Evolutionary conservation across 2,797 vertebrate genomes (phyloP).

Genomic region (Melanotaenia maccullochi): DNA sequence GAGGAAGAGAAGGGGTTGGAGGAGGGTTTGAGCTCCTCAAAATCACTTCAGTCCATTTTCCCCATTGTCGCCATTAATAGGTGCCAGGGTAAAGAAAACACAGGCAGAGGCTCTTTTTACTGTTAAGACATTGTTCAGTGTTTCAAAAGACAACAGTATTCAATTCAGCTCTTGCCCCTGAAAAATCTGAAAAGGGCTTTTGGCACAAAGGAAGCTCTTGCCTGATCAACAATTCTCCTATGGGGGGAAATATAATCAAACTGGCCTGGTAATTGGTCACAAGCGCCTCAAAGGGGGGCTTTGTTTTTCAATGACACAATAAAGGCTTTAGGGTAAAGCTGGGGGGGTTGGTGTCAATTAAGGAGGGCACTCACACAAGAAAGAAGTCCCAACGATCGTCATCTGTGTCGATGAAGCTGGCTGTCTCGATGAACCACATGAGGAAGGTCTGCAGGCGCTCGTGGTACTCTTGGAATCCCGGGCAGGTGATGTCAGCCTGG

Average conservation of each 20-base stretch:
- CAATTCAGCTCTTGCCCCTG: conserved; percentile 97
- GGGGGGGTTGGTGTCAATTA: conserved; percentile 86
- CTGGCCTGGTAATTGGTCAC: conserved; percentile 94
- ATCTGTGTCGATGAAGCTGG: conserved; percentile 97
- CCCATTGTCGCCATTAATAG: conserved; percentile 99
- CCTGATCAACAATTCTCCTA: conserved; percentile 97
- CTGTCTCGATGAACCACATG: conserved; percentile 99
- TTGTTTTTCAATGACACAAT: conserved; percentile 90
- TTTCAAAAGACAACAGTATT: conserved; percentile 99
- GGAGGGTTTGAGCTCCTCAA: conserved; percentile 96
- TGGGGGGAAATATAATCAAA: conserved; percentile 97
- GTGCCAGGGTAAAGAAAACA: conserved; percentile 99
- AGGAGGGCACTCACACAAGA: conserved; percentile 97
- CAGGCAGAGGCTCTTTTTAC: conserved; percentile 99
- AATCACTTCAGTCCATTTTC: conserved; percentile 99
- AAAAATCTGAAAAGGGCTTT: conserved; percentile 85
- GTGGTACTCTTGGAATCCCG: conserved; percentile 96
- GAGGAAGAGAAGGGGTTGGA: conserved; percentile 83
- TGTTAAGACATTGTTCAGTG: conserved; percentile 98
- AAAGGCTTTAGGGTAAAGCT: conserved; percentile 67
- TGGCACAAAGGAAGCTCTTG: conserved; percentile 91
- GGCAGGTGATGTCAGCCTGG: conserved; percentile 91
- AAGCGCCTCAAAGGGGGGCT: conserved; percentile 84
- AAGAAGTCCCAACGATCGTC: conserved; percentile 99
- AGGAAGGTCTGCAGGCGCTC: conserved; percentile 98